Percentiles rank a stretch among this genome's conserved stretches.
Conservation (phyloP, 1,140 invertebrate species). For the Lepidurus couesii region DNA sequence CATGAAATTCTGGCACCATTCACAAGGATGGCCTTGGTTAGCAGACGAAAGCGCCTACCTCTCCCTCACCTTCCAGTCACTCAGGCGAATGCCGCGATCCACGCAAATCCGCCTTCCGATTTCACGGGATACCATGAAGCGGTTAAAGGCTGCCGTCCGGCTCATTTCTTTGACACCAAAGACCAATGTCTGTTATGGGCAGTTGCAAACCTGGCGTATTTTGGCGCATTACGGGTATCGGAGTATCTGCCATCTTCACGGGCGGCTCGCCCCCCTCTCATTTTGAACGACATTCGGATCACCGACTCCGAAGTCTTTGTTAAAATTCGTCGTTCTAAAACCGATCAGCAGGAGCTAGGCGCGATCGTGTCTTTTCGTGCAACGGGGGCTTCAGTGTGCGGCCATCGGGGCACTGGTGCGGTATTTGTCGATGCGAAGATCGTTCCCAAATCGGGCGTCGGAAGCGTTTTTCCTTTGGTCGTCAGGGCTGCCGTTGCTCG, state of each 20-base stretch:
- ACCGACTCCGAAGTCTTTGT: neutral
- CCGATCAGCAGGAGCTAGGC: neutral
- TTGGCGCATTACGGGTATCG: neutral
- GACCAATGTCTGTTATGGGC: neutral
- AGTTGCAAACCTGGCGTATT: neutral
- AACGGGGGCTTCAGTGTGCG: neutral
- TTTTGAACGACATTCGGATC: neutral
- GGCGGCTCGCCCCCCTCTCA: neutral
- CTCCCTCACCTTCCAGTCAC: neutral
- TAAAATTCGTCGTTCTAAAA: neutral
- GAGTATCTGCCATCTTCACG: neutral
- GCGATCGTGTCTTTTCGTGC: neutral
- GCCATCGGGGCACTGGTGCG: neutral
- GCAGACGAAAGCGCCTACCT: neutral
- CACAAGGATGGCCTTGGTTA: neutral
- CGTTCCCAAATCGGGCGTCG: neutral
- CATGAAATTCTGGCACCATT: neutral
- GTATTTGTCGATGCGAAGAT: neutral
- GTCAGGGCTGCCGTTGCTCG: neutral
- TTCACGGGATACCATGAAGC: neutral
- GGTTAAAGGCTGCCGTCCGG: neutral
- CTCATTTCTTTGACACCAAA: neutral
- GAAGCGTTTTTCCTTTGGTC: neutral
- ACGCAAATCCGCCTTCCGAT: neutral
- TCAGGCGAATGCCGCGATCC: neutral